Conservation (phyloP, 2,888 invertebrate species). For the Eurytoma californica region DNA sequence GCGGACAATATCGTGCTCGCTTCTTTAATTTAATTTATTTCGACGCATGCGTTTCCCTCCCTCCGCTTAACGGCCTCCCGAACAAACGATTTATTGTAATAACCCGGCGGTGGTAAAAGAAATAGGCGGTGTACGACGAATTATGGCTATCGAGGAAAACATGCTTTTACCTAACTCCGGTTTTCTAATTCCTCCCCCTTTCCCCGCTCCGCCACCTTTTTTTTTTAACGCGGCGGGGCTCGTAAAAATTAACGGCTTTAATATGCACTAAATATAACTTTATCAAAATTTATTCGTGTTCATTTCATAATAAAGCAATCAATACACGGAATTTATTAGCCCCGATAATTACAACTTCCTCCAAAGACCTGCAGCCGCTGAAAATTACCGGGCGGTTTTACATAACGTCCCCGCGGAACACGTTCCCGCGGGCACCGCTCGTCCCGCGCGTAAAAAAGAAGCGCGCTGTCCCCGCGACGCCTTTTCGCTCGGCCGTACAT, state of each 20-base stretch:
- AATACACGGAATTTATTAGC: slow-evolving; percentile 12
- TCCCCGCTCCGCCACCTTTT: too few relatives aligned
- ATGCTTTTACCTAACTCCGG: too few relatives aligned
- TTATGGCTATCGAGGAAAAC: too few relatives aligned
- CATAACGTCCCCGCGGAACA: slow-evolving; percentile 14
- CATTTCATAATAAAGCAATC: slow-evolving; percentile 19
- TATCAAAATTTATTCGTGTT: background rate
- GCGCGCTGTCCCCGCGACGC: background rate
- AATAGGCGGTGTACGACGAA: too few relatives aligned
- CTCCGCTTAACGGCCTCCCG: background rate
- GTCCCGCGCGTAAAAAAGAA: background rate
- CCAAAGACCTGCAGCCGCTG: background rate
- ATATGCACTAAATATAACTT: background rate
- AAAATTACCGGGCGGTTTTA: slow-evolving; percentile 10
- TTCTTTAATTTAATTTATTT: slow-evolving; percentile 3
- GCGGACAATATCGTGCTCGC: slow-evolving; percentile 3
- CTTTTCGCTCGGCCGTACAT: background rate
- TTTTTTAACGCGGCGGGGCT: too few relatives aligned
- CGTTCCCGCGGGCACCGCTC: background rate
- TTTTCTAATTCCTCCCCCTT: too few relatives aligned
- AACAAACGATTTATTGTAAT: too few relatives aligned
- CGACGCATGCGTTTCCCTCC: too few relatives aligned
- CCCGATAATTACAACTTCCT: slow-evolving; percentile 5
- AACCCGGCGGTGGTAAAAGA: too few relatives aligned
- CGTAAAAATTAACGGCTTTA: too few relatives aligned